Conservation (phyloP, 1,140 invertebrate species). For the Heliothis virescens region DNA sequence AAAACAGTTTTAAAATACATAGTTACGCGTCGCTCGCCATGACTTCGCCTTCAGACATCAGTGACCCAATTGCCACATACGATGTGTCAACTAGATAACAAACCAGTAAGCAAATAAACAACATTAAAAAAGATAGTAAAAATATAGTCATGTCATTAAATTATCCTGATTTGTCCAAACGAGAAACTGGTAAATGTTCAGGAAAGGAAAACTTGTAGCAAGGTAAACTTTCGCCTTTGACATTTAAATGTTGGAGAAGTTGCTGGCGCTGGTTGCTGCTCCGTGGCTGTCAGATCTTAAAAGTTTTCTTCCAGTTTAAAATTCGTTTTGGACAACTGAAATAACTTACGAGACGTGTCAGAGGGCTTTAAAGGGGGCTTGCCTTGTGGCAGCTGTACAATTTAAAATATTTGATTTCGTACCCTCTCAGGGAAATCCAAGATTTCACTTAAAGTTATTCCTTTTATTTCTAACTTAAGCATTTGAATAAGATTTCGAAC, state of each 20-base stretch:
- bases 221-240: slow-evolving; percentile 34
- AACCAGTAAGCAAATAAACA: slow-evolving; percentile 21
- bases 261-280: slow-evolving; percentile 20
- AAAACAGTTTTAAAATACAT: slow-evolving; percentile 13
- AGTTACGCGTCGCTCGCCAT: slow-evolving; percentile 4
- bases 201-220: slow-evolving; percentile 14
- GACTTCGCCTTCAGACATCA: slow-evolving; percentile 23
- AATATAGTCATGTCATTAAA: not conserved
- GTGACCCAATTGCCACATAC: slow-evolving; percentile 34
- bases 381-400: no score
- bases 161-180: not conserved
- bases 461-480: no score
- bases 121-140: slow-evolving; percentile 8
- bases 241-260: slow-evolving; percentile 37
- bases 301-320: not conserved
- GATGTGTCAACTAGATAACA: slow-evolving; percentile 24
- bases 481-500: no score
- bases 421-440: no score
- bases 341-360: not conserved
- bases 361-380: no score
- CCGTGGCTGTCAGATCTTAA: slow-evolving; percentile 12
- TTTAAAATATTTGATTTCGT: no score
- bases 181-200: slow-evolving; percentile 6
- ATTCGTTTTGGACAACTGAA: not conserved
- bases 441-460: no score